Evolutionary conservation across 2,888 invertebrate genomes (phyloP).

Genomic region (Autographa gamma): DNA sequence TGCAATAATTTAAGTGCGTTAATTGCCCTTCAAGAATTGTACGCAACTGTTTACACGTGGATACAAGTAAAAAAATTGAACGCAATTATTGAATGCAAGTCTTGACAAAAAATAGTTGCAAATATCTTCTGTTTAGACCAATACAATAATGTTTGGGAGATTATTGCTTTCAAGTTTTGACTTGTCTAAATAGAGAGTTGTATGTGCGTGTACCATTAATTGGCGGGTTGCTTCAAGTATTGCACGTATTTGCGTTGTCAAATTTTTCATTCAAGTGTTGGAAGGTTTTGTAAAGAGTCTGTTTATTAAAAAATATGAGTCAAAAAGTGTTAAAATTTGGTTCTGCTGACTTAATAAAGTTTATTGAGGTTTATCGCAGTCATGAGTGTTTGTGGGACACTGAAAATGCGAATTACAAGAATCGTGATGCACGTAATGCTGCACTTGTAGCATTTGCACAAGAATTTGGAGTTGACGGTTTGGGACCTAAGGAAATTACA

Average conservation of each 20-base stretch:
- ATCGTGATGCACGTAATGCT: conserved; percentile 38
- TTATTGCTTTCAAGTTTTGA: conserved; percentile 28
- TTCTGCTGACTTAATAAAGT: conserved; percentile 24
- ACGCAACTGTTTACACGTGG: too few species aligned
- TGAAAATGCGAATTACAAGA: conserved; percentile 34
- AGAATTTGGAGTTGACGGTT: conserved; percentile 43
- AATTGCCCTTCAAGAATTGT: too few species aligned
- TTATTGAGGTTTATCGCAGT: conserved; percentile 38
- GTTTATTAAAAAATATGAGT: conserved; percentile 20
- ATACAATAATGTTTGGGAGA: conserved; percentile 24
- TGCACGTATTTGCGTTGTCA: too few species aligned
- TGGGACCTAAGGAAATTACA: conserved; percentile 28
- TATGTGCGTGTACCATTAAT: conserved; percentile 11
- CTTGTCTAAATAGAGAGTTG: conserved; percentile 1
- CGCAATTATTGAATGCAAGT: conserved; percentile 10
- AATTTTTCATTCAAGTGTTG: too few species aligned
- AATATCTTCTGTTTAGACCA: conserved; percentile 28
- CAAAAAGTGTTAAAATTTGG: conserved; percentile 28
- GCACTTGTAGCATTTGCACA: conserved; percentile 38
- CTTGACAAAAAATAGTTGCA: conserved; percentile 21
- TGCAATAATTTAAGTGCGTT: too few species aligned
- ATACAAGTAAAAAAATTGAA: too few species aligned
- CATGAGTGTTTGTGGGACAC: conserved; percentile 29
- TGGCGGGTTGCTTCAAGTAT: too few species aligned
- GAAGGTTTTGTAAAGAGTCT: too few species aligned